A percentile compares a stretch with the other conserved stretches of the same genome.
Evolutionary conservation across 2,888 invertebrate genomes (phyloP).

Genomic region (Eupithecia exiguata): DNA sequence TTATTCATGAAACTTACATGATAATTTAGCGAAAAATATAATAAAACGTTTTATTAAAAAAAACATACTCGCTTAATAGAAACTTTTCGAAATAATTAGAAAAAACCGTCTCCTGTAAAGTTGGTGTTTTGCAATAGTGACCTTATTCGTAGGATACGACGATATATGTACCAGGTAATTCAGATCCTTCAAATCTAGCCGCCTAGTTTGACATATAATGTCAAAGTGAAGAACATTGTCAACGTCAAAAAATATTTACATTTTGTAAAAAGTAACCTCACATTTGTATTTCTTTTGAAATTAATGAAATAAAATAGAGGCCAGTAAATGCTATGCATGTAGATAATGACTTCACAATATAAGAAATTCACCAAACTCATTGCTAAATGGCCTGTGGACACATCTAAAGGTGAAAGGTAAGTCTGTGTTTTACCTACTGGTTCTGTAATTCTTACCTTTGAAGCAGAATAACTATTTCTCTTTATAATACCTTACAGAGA

Average conservation of each 20-base stretch:
- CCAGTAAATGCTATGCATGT: constrained; percentile 13
- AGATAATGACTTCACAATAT: constrained; percentile 86
- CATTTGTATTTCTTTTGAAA: not conserved
- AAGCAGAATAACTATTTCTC: constrained; percentile 9
- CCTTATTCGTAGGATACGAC: too few relatives aligned
- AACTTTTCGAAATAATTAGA: too few relatives aligned
- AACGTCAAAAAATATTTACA: not conserved
- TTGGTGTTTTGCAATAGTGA: too few relatives aligned
- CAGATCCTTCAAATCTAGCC: too few relatives aligned
- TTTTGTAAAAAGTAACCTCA: not conserved
- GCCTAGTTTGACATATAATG: not conserved
- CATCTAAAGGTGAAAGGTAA: constrained; percentile 87
- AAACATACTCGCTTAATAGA: too few relatives aligned
- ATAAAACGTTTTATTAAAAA: too few relatives aligned
- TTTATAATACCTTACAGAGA: constrained; percentile 84
- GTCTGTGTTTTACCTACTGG: constrained; percentile 23
- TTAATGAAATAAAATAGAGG: not conserved
- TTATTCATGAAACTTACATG: too few relatives aligned
- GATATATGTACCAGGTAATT: too few relatives aligned
- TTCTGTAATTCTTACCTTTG: not conserved
- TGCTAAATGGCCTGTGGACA: constrained; percentile 91
- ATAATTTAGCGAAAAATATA: too few relatives aligned
- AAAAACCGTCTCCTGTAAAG: too few relatives aligned
- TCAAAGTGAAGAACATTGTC: not conserved
- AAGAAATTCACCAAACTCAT: constrained; percentile 89